Percentiles rank a stretch among this genome's conserved stretches.
phyloP scores from a whole-genome alignment of 2,888 invertebrate genomes.

The Phrixothrix hirtus region DNA sequence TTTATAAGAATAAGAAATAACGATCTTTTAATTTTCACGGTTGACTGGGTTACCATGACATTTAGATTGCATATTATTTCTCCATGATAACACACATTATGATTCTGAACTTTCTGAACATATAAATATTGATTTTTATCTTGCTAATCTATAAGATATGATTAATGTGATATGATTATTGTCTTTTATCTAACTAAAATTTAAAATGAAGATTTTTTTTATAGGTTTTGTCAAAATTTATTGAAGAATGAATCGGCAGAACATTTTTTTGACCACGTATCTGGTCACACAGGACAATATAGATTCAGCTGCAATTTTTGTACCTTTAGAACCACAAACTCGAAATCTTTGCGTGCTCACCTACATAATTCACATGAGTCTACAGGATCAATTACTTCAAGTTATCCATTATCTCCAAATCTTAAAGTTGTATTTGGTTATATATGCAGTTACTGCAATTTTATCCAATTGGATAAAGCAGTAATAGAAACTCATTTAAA shows the following conservation, averaged over 20 bases:
- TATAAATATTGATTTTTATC: too few relatives aligned
- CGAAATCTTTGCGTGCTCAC: constrained; percentile 44
- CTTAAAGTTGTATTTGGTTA: constrained; percentile 58
- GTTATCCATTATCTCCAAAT: constrained; percentile 32
- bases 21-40: too few relatives aligned
- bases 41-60: too few relatives aligned
- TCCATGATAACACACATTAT: too few relatives aligned
- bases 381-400: too few relatives aligned
- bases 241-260: constrained; percentile 39
- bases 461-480: constrained; percentile 66
- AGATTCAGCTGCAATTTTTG: constrained; percentile 69
- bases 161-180: too few relatives aligned
- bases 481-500: constrained; percentile 68
- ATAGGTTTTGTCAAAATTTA: constrained; percentile 47
- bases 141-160: too few relatives aligned
- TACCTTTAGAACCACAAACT: constrained; percentile 42
- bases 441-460: constrained; percentile 74
- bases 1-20: too few relatives aligned
- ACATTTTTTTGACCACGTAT: constrained; percentile 73
- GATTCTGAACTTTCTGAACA: too few relatives aligned
- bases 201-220: constrained; percentile 1
- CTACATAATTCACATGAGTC: constrained; percentile 40
- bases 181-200: too few relatives aligned
- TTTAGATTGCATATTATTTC: too few relatives aligned
- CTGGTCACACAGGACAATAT: constrained; percentile 79